Percentiles rank a stretch among this genome's conserved stretches.
phyloP scores from a whole-genome alignment of 2,888 invertebrate genomes.

The Tubulanus polymorphus region DNA sequence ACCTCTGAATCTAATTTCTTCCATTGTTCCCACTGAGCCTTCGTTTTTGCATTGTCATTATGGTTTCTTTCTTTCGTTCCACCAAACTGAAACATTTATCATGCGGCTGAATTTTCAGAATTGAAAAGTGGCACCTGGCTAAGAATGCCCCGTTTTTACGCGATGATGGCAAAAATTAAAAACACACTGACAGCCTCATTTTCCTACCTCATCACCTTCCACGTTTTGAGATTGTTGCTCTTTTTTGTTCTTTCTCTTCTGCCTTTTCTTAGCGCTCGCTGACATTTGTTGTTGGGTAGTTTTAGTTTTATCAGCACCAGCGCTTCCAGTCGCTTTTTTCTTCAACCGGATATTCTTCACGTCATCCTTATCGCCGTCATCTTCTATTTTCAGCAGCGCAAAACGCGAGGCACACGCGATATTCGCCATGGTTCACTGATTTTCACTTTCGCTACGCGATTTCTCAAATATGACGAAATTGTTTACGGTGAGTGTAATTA shows the following conservation, averaged over 20 bases:
- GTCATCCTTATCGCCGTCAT: conserved; percentile 60
- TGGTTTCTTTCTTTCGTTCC: conserved; percentile 13
- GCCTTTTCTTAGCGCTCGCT: conserved; percentile 37
- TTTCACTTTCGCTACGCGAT: too few species aligned
- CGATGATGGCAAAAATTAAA: too few species aligned
- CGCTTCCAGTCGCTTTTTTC: conserved; percentile 17
- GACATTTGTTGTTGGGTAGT: conserved; percentile 14
- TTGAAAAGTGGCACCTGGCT: conserved; percentile 24
- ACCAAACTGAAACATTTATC: not conserved
- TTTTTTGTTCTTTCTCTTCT: conserved; percentile 21
- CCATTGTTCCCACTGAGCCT: conserved; percentile 33
- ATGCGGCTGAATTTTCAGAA: conserved; percentile 36
- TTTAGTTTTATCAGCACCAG: conserved; percentile 12
- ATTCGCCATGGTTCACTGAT: too few species aligned
- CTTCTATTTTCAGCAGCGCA: conserved; percentile 70
- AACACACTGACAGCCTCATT: not conserved
- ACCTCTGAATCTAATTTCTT: conserved; percentile 30
- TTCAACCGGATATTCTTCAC: conserved; percentile 12
- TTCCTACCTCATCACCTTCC: conserved; percentile 25
- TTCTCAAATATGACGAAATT: too few species aligned
- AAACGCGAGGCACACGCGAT: conserved; percentile 74
- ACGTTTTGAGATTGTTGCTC: conserved; percentile 21
- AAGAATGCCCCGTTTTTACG: too few species aligned
- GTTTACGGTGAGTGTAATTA: too few species aligned
- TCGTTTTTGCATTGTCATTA: conserved; percentile 8